Evolutionary conservation across 2,888 invertebrate species (phyloP), one percentile per base, ranked within the genome.

Genomic region (Cataglyphis altisquamis): DNA sequence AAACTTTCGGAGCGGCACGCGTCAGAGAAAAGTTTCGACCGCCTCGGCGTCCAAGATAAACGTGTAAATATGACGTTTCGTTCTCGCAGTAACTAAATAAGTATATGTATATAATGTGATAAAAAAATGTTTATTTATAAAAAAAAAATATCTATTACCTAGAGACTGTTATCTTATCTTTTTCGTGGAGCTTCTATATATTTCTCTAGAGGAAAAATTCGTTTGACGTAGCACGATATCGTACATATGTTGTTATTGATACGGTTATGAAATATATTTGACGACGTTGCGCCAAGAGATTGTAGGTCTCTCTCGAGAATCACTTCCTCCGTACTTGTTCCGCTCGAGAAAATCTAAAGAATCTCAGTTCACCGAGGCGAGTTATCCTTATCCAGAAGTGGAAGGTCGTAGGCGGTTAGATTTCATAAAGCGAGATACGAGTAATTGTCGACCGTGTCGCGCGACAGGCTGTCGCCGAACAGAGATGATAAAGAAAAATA

Each of bases 361-460:
- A 78, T 78, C 21, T 45, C n/a, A 21, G 41, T 52, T 72, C 72
- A 45, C 70, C 60, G 77, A 70, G 57, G 45, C 72, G 45, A 60
- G 68, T 68, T 77, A 70, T 78, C 72, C 57, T 70, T 78, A 77
- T 78, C 78, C 32, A 70, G 57, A 36, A 78, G 41, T 70, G 70
- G 70, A 70, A 78, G 70, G 12, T 70, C 70, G 78, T 78, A 78
- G 78, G 70, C 78, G 70, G 70, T 57, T 78, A 70, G 57, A 57
- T 78, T 78, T 78, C 57, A 70, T 68, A 78, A 78, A 57, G 32
- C 21, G 57, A 78, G 72, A 70, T 45, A 57, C 70, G 60, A 70
- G 55, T 70, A 78, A 78, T 78, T 70, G 72, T 78, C 72, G 32
- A 21, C 70, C n/a, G 67, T 67, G 21, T 21, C 66, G 66, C 41